Percentiles rank a stretch among this genome's conserved stretches.
phyloP scores from a whole-genome alignment of 2,797 vertebrate species.

The Gadopsis bispinosus region DNA sequence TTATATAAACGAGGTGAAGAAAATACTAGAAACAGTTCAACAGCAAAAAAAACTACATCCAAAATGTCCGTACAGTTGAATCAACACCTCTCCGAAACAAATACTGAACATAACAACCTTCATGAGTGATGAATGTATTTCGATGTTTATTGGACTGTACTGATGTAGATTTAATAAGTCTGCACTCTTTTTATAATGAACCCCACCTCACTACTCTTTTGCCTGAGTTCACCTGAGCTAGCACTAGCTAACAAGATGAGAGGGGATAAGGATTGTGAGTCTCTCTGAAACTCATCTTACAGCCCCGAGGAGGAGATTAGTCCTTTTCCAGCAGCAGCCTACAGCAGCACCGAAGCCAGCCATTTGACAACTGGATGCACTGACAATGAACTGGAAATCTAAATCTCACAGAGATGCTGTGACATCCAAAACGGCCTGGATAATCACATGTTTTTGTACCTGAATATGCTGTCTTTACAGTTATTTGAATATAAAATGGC shows the following conservation, averaged over 20 bases:
- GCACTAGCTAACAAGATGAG: constrained; percentile 73
- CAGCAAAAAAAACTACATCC: background rate
- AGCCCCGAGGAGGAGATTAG: constrained; percentile 42
- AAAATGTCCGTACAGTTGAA: background rate
- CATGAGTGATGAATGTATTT: background rate
- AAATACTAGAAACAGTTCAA: background rate
- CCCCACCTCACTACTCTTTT: constrained; percentile 5
- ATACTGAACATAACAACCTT: background rate
- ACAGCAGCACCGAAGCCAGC: constrained; percentile 14
- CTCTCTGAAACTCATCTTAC: constrained; percentile 51
- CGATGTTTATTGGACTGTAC: background rate
- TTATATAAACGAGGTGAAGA: background rate
- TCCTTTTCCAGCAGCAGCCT: constrained; percentile 9
- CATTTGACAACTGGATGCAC: constrained; percentile 20
- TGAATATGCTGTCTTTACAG: background rate
- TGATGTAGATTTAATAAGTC: background rate
- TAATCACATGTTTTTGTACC: background rate
- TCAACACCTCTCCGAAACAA: constrained; percentile 1
- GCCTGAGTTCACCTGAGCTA: constrained; percentile 48
- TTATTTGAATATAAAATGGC: constrained; percentile 6
- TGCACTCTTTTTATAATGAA: constrained; percentile 15
- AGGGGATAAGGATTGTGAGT: constrained; percentile 67
- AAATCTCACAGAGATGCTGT: background rate
- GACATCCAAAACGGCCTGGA: constrained; percentile 6
- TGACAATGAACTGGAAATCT: constrained; percentile 1